These are phyloP conservation scores for Tragulus kanchil DNA, from an alignment of 2,113 vertebrate species.

Conservation along the genomic window DNA sequence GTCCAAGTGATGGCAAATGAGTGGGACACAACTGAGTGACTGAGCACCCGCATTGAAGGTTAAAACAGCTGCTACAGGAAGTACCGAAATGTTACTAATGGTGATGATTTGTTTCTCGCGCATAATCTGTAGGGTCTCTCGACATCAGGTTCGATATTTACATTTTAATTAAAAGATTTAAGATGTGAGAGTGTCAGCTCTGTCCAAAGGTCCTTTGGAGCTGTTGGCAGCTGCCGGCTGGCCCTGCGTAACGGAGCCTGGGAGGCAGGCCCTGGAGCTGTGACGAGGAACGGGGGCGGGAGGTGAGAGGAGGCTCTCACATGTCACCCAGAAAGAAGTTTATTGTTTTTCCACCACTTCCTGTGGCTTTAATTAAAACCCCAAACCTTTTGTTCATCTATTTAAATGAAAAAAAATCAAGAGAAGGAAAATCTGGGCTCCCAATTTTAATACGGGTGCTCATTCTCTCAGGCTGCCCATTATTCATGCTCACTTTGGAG, in stretches of 20 bases:
- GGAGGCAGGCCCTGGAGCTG: too few species aligned
- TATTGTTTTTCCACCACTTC: background rate
- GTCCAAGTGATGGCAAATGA: background rate
- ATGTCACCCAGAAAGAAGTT: background rate
- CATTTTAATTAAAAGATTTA: background rate
- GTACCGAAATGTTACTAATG: rapidly evolving
- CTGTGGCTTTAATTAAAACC: background rate
- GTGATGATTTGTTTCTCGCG: background rate
- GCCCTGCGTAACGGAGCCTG: rapidly evolving
- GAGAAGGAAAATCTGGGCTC: background rate
- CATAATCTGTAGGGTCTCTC: rapidly evolving
- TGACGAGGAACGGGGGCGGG: rapidly evolving
- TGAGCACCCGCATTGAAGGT: background rate
- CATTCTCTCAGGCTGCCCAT: background rate
- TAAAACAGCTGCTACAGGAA: rapidly evolving
- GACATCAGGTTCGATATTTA: background rate
- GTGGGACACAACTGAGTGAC: background rate
- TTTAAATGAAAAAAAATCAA: background rate
- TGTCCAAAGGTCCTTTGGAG: rapidly evolving
- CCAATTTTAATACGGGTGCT: rapidly evolving
- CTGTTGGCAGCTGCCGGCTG: rapidly evolving
- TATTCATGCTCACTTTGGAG: background rate
- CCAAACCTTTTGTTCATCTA: background rate
- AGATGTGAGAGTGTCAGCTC: background rate
- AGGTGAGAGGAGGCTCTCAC: background rate